Conservation (phyloP, 1,140 invertebrate genomes). For the Drosophila erecta region DNA sequence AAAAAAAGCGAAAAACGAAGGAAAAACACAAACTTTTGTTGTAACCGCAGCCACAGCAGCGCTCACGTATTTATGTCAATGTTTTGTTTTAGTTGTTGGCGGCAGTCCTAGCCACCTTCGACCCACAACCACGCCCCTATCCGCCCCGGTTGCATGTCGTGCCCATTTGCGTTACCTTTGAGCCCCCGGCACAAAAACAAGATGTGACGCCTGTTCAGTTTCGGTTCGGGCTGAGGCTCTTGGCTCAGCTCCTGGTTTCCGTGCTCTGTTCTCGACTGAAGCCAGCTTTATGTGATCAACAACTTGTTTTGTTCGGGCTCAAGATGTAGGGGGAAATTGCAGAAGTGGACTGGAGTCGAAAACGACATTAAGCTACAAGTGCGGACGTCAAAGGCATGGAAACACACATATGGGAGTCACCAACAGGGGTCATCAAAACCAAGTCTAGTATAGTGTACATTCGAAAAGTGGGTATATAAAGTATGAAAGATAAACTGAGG, state of each 20-base stretch:
- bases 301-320: constrained; percentile 73
- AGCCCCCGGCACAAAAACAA: constrained; percentile 67
- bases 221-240: constrained; percentile 24
- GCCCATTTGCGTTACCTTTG: constrained; percentile 77
- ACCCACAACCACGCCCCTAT: background rate
- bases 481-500: too few species aligned
- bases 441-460: background rate
- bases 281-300: constrained; percentile 75
- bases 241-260: constrained; percentile 20
- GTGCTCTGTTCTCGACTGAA: constrained; percentile 41
- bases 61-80: constrained; percentile 76
- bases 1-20: constrained; percentile 3
- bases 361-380: constrained; percentile 42
- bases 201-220: constrained; percentile 51
- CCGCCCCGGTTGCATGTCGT: constrained; percentile 66
- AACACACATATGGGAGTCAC: background rate
- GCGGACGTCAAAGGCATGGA: constrained; percentile 56
- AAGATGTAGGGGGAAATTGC: constrained; percentile 63
- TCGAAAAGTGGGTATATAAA: background rate
- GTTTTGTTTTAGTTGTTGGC: constrained; percentile 72
- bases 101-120: constrained; percentile 25
- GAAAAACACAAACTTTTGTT: constrained; percentile 61
- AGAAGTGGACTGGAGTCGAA: constrained; percentile 20
- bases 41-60: constrained; percentile 57
- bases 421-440: background rate